phyloP scores from a whole-genome alignment of 2,888 invertebrate genomes.

The Erynnis tages region DNA sequence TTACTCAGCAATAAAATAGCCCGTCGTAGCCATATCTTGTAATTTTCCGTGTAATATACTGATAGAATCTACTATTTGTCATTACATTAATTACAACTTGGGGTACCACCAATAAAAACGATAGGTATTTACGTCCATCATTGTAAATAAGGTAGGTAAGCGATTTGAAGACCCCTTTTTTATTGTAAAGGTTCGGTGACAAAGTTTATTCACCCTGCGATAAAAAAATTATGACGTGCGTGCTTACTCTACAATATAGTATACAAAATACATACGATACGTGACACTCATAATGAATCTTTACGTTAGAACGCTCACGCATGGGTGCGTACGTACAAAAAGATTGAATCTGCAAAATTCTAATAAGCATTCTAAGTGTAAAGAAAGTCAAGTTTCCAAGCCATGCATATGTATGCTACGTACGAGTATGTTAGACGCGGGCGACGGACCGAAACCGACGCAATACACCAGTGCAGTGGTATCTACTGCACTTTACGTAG shows the following conservation, averaged over 20 bases:
- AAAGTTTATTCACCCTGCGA: conserved; percentile 27
- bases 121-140: too few relatives aligned
- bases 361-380: conserved; percentile 60
- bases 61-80: too few relatives aligned
- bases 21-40: too few relatives aligned
- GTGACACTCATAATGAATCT: conserved; percentile 31
- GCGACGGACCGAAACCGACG: conserved; percentile 54
- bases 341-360: conserved; percentile 66
- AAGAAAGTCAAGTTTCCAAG: conserved; percentile 74
- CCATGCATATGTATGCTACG: conserved; percentile 56
- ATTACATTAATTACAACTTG: not conserved
- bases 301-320: conserved; percentile 41
- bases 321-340: conserved; percentile 53
- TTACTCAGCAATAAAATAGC: too few relatives aligned
- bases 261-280: conserved; percentile 28
- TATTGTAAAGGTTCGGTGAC: conserved; percentile 10
- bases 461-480: conserved; percentile 19
- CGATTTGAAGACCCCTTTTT: too few relatives aligned
- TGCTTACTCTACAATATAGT: conserved; percentile 5
- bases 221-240: conserved; percentile 27
- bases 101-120: too few relatives aligned
- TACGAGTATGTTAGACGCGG: conserved; percentile 40
- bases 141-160: too few relatives aligned
- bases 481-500: not conserved
- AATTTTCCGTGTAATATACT: too few relatives aligned